These are phyloP conservation scores for Thera britannica DNA, from an alignment of 2,888 invertebrate genomes.

Conservation along the genomic window DNA sequence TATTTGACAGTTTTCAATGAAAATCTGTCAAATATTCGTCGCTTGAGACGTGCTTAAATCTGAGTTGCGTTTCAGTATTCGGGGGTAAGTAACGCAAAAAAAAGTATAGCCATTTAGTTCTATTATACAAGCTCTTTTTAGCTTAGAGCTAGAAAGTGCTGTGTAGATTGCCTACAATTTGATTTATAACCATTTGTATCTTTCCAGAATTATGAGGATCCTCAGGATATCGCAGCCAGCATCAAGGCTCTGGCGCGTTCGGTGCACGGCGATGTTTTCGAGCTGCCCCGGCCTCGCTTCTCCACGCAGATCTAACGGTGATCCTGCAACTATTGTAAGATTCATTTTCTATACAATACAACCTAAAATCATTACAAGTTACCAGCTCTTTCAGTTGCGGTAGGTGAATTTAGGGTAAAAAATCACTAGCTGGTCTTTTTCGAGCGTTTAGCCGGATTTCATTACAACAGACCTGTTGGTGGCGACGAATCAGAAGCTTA, in stretches of 20 bases:
- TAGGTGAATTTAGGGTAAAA: background rate
- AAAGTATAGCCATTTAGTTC: no score
- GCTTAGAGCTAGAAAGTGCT: no score
- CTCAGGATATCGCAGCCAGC: constrained; percentile 94
- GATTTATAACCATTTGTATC: background rate
- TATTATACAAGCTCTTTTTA: no score
- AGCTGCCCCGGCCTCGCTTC: constrained; percentile 93
- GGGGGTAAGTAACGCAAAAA: no score
- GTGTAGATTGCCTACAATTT: no score
- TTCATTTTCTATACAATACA: constrained; percentile 28
- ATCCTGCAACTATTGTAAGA: constrained; percentile 26
- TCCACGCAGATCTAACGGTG: constrained; percentile 90
- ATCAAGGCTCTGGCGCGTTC: constrained; percentile 96
- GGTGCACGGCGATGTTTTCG: constrained; percentile 95
- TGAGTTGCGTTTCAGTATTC: no score
- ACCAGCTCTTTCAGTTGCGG: background rate
- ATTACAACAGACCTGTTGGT: no score
- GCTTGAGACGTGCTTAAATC: no score
- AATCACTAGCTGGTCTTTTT: background rate
- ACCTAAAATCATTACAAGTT: constrained; percentile 6
- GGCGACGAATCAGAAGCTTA: no score
- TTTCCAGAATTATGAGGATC: constrained; percentile 79
- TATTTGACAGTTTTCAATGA: no score
- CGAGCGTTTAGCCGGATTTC: no score
- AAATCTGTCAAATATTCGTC: no score